Percentiles rank a stretch among this genome's conserved stretches.
Evolutionary conservation across 1,140 invertebrate genomes (phyloP).

Genomic region (Trissolcus basalis): DNA sequence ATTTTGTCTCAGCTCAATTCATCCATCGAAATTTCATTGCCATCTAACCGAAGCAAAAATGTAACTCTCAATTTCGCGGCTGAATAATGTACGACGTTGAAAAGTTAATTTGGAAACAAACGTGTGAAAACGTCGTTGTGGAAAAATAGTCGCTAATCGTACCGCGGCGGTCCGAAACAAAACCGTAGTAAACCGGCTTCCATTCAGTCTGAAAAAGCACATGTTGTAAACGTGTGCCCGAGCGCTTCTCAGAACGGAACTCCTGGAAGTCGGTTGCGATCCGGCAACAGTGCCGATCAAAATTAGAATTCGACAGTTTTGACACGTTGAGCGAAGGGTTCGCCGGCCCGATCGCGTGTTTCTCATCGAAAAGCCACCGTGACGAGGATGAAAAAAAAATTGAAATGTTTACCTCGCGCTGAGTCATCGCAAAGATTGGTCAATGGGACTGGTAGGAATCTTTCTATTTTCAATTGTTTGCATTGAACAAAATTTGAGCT

Average conservation of each 20-base stretch:
- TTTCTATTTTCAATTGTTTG: no score
- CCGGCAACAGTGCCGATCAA: constrained; percentile 52
- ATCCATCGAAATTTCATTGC: no score
- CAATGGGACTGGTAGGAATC: no score
- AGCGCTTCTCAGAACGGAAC: constrained; percentile 26
- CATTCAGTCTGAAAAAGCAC: constrained; percentile 22
- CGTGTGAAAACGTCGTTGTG: no score
- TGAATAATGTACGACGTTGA: no score
- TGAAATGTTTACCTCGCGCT: constrained; percentile 29
- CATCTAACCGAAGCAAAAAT: no score
- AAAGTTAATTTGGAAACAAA: no score
- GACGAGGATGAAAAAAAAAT: constrained; percentile 13
- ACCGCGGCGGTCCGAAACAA: neutral
- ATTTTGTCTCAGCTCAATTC: no score
- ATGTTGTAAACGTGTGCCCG: constrained; percentile 18
- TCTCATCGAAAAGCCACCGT: constrained; percentile 13
- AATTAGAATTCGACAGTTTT: constrained; percentile 52
- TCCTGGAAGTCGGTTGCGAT: constrained; percentile 12
- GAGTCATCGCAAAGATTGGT: constrained; percentile 19
- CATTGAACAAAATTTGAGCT: no score
- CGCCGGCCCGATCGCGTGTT: constrained; percentile 2
- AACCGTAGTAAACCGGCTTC: constrained; percentile 1
- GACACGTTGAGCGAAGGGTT: constrained; percentile 22
- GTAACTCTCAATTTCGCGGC: no score
- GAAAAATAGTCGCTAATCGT: no score